Evolutionary conservation across 2,888 invertebrate genomes (phyloP), one percentile per base, ranked within the genome.

Genomic region (Leptopilina syphax): DNA sequence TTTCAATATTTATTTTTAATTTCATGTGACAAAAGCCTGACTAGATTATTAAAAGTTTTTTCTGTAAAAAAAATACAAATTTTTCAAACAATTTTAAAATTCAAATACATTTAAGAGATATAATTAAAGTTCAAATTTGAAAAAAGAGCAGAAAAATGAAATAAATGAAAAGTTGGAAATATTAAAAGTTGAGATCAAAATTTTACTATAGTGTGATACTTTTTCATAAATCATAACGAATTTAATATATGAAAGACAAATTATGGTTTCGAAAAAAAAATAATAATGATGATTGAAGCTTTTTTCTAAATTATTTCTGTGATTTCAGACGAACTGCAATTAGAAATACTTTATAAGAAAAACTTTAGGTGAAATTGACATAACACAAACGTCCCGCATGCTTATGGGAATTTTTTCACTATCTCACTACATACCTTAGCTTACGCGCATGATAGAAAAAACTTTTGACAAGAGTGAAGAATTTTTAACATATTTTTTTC

Each of bases 401-500:
- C 89, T 90, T 88, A 90, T 89, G 88, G 89, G 89, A 86, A 88
- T 87, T 87, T 88, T 86, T 89, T 84, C 86, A 88, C 87, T 89
- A 88, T 89, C 87, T 91, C 87, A 90, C 89, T 88, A 89, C 87
- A 88, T 86, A 89, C 87, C 88, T 88, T 88, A 85, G 90, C 90
- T 91, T 91, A 88, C 87, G 90, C 90, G 91, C 91, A 90, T 91
- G 91, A 86, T 87, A 88, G 85, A 86, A 85, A 34, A 34, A 88
- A 86, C 82, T 85, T 88, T 87, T 83, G 84, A 85, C 83, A 82
- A 85, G 76, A 84, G 83, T 81, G 82, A 84, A 77, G 47, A 82
- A 83, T 80, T 81, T 81, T 79, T 57, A 34, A 57, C 57, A 67
- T 41, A 6, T 4, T 24, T 24, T 24, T 24, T 63, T 68, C 50